Evolutionary conservation across 2,797 vertebrate genomes (phyloP), one percentile per base, ranked within the genome.

Genomic region (Trematomus bernacchii): DNA sequence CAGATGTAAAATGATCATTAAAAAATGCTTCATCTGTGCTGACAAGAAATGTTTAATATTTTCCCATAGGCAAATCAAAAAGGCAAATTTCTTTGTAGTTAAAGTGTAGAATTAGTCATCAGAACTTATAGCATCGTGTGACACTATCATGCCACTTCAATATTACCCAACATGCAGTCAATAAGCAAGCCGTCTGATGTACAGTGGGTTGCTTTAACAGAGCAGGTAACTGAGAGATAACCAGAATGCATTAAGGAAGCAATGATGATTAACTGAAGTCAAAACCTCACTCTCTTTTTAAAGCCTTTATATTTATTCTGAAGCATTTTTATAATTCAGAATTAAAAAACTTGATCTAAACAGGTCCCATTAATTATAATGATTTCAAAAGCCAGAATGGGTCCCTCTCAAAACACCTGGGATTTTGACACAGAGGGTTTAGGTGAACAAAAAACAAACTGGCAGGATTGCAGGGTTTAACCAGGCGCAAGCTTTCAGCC

Each of bases 1-100:
- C 66, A 54, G 69, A 37, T 6, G 55, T 27, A 52, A 72, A 83
- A 80, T 60, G 54, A 81, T 79, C 64, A 80, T 66, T 75, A 76
- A 82, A 79, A 67, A 40, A 72, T 52, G 27, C 52, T 85, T 76
- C 19, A 23, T 43, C 48, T 71, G 52, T 53, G 52, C 48, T 70
- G 55, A 51, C 46, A 55, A 57, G 60, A 43, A 33, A n/a, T 42
- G 60, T 59, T 66, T 51, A 65, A 62, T 75, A 50, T 71, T 54
- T 84, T 64, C 68, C 61, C 52, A 13, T n/a, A 67, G 21, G 66
- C 18, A 58, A 77, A 62, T 73, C 60, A 79, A 72, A 43, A 67
- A 66, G 69, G 48, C 6, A 23, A 27, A 60, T 37, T 54, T 71
- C 50, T 68, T 63, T 16, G 46, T 55, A 66, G 15, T 2, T 61